Evolutionary conservation across 2,888 invertebrate species (phyloP), one percentile per base, ranked within the genome.

Genomic region (Bursaphelenchus okinawaensis): DNA sequence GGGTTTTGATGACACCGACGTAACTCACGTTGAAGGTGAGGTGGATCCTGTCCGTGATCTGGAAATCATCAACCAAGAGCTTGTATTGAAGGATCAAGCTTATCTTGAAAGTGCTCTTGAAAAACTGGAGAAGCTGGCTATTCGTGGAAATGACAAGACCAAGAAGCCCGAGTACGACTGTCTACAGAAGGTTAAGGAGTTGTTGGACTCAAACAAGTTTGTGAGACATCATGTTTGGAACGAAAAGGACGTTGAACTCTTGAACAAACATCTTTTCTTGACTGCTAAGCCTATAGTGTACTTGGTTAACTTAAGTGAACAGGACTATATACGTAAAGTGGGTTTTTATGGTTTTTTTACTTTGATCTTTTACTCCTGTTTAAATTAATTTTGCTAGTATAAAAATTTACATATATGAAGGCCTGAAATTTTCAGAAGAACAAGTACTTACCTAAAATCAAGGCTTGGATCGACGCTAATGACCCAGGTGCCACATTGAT

Each of bases 281-380:
- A 99, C 98, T 12, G 90, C 95, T 0, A 99, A 99, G 84, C 98
- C 98, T 0, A 91, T 92, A 65, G 89, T 99, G 75, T 99, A 99
- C 84, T 87, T 99, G 74, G 90, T 98, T 8, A 99, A 99, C 85
- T 87, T 99, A 69, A 91, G 95, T 0, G 94, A 96, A 84, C 94
- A 93, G 84, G 98, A 98, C 85, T 99, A 92, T 84, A 92, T 93
- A 79, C 89, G 93, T 79, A 96, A 95, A 87, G 75, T 74, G 20
- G n/a, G 31, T 19, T n/a, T n/a, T 12, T 20, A 24, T 19, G 4
- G 20, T 28, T 54, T 19, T 7, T 26, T 60, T 6, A 23, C 3
- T n/a, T 29, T 2, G 23, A 58, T 68, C 8, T 23, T 23, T 66
- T 55, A 8, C 8, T n/a, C n/a, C n/a, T n/a, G n/a, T n/a, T n/a